Evolutionary conservation across 1,140 invertebrate genomes (phyloP).

Genomic region (Phymastichus coffea): DNA sequence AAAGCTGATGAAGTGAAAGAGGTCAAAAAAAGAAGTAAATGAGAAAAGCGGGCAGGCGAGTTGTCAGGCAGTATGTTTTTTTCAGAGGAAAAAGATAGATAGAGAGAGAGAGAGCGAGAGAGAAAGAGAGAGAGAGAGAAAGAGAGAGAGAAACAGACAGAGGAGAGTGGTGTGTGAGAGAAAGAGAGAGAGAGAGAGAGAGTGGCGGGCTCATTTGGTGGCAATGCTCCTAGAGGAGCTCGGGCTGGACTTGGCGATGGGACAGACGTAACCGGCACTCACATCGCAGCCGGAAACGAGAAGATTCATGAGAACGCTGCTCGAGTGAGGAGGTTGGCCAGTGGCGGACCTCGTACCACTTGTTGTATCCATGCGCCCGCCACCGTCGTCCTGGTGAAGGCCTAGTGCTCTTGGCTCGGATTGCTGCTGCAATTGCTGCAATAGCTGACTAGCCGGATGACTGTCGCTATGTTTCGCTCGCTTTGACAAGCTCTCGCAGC

Average conservation of each 20-base stretch:
- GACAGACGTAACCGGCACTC: slow-evolving; percentile 84
- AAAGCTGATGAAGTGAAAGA: too few relatives aligned
- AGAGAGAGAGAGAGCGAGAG: too few relatives aligned
- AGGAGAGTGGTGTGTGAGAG: not conserved
- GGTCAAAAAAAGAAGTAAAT: too few relatives aligned
- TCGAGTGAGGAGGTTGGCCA: slow-evolving; percentile 53
- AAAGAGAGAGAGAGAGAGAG: too few relatives aligned
- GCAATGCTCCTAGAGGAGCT: slow-evolving; percentile 47
- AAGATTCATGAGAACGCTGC: slow-evolving; percentile 86
- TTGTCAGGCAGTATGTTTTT: too few relatives aligned
- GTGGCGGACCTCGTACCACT: slow-evolving; percentile 11
- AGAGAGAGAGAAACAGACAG: too few relatives aligned
- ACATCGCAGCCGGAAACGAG: slow-evolving; percentile 89
- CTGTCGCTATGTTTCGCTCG: slow-evolving; percentile 35
- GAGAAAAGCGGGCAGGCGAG: too few relatives aligned
- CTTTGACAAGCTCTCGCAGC: slow-evolving; percentile 36
- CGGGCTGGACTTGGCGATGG: slow-evolving; percentile 55
- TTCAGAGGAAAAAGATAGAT: too few relatives aligned
- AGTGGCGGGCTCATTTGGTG: slow-evolving; percentile 53
- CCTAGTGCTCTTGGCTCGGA: not conserved
- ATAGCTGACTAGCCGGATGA: slow-evolving; percentile 11
- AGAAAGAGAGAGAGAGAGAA: too few relatives aligned
- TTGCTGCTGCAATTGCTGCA: not conserved
- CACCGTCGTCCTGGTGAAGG: slow-evolving; percentile 1
- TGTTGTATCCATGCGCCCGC: not conserved